Base-by-base conservation (phyloP, 1,140 invertebrate genomes). In the Drosophila micromelanica region DNA sequence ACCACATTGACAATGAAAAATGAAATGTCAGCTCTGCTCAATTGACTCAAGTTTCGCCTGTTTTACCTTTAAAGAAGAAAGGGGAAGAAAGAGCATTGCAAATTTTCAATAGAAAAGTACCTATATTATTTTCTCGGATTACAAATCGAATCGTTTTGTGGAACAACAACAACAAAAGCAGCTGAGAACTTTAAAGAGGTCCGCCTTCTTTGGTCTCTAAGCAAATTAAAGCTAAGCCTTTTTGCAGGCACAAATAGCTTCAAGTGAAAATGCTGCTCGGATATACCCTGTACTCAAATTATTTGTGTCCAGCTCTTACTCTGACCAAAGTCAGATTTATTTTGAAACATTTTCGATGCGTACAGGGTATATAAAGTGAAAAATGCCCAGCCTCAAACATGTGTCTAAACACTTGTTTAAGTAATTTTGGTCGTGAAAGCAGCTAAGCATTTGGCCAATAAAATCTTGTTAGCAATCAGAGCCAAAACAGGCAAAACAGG, bases 401-500 rank as follows among this genome's bases (percentile, higher is more conserved):
- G 3, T 27, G 7, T 13, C 8, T 5, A 11, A 3, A 49, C 48
- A 23, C 9, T 5, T 49, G 38, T 35, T 27, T 63, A 54, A 70
- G 60, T 49, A 49, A 60, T 45, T 20, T 42, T 48, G 42, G 37
- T 9, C 23, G 45, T 38, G 12, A 20, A 30, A 46, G 40, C 52
- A 61, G n/a, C 43, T 15, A 42, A 35, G 13, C 13, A 60, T 46
- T 42, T 51, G 60, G 62, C 67, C 73, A 76, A 72, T 76, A 63
- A 72, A 75, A 78, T 75, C 73, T 63, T 67, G 79, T 78, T 78
- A 81, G 63, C 71, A 80, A 70, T 76, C 48, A 62, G 62, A 48
- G 61, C 7, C 73, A 54, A 72, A 20, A 40, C 9, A 63, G 55
- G 55, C 52, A 65, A 56, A 56, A 35, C 27, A 27, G 4, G 27